Percentiles rank a stretch among this genome's conserved stretches.
phyloP scores from a whole-genome alignment of 2,888 invertebrate genomes.

The Chrysolina oricalcia region DNA sequence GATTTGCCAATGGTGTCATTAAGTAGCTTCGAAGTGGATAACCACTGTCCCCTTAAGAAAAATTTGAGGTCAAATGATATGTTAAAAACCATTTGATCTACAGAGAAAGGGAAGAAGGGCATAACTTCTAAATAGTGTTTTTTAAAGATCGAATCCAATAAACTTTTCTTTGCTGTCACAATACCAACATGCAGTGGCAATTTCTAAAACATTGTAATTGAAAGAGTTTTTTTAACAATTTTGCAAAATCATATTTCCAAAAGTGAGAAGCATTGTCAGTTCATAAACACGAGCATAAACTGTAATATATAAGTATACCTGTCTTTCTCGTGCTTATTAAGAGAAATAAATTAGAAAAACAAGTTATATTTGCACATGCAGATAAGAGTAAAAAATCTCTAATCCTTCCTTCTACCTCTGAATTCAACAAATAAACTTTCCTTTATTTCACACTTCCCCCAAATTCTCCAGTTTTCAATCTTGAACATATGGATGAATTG shows the following conservation, averaged over 20 bases:
- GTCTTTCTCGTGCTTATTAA: neutral
- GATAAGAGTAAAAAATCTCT: neutral
- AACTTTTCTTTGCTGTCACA: conserved; percentile 11
- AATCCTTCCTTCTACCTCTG: neutral
- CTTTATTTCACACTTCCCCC: neutral
- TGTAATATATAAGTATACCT: neutral
- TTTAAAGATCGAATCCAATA: neutral
- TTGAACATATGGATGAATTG: conserved; percentile 35
- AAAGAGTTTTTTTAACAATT: conserved; percentile 17
- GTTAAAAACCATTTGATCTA: conserved; percentile 26
- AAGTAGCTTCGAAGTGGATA: conserved; percentile 33
- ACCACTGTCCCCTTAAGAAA: conserved; percentile 28
- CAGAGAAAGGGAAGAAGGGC: neutral
- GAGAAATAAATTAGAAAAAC: neutral
- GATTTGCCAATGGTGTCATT: conserved; percentile 24
- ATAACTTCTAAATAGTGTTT: neutral
- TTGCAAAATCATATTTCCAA: conserved; percentile 7
- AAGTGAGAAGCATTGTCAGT: no score
- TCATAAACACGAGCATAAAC: neutral
- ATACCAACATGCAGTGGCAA: conserved; percentile 15
- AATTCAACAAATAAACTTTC: neutral
- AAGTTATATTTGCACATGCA: neutral
- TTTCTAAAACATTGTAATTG: neutral
- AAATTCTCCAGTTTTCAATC: conserved; percentile 35
- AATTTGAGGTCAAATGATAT: conserved; percentile 1